Percentiles rank a stretch among this genome's conserved stretches.
These are phyloP conservation scores for Ethmia dodecea DNA, from an alignment of 2,888 invertebrate genomes.

Conservation along the genomic window DNA sequence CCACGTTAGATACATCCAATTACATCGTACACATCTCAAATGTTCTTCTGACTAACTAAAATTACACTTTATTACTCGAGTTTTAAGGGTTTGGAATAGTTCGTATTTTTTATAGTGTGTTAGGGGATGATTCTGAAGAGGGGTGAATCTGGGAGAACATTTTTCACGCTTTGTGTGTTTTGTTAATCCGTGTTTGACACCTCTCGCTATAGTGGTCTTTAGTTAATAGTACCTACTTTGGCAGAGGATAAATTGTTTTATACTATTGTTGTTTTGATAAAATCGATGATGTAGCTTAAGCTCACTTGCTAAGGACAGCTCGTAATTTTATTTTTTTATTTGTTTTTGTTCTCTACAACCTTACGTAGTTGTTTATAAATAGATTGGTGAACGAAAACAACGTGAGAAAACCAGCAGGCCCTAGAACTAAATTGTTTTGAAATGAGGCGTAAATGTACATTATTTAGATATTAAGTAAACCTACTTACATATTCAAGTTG, in stretches of 20 bases:
- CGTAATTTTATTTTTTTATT: too few species aligned
- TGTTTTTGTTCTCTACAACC: too few species aligned
- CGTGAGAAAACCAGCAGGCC: too few species aligned
- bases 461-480: too few species aligned
- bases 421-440: too few species aligned
- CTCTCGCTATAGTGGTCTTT: constrained; percentile 54
- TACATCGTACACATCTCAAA: constrained; percentile 54
- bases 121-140: constrained; percentile 33
- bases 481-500: too few species aligned
- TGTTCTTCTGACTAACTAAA: constrained; percentile 6
- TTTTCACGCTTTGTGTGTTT: constrained; percentile 65
- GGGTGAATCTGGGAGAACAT: constrained; percentile 59
- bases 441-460: too few species aligned
- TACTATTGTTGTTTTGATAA: constrained; percentile 35
- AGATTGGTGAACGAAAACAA: too few species aligned
- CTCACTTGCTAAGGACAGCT: too few species aligned
- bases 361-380: too few species aligned
- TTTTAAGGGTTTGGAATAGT: constrained; percentile 24
- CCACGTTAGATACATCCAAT: constrained; percentile 73
- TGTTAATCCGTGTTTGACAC: constrained; percentile 73
- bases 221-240: constrained; percentile 58
- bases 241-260: constrained; percentile 43
- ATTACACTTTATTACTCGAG: constrained; percentile 10
- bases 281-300: constrained; percentile 16
- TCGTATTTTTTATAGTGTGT: constrained; percentile 16